Evolutionary conservation across 2,888 invertebrate species (phyloP), one percentile per base, ranked within the genome.

Genomic region (Leucophora obtusa): DNA sequence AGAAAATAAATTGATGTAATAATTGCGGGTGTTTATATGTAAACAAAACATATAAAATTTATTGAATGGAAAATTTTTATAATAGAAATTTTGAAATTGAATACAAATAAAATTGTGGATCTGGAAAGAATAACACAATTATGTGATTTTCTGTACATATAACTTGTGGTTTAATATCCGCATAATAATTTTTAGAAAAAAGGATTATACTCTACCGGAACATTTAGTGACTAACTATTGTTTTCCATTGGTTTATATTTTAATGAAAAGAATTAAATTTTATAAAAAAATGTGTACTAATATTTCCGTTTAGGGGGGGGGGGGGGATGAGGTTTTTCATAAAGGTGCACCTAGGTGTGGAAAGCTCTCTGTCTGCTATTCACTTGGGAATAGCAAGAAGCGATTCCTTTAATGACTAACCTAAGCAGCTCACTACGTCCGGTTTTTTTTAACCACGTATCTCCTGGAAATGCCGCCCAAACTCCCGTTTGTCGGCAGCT

Each of bases 1-100:
- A 59, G 43, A 73, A 38, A 68, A 60, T 51, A 69, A 69, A 51
- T 77, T 60, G 47, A 72, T 60, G 53, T 54, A 71, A 71, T 14
- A 38, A 47, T 47, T 47, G 43, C n/a, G 43, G 43, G 43, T 47
- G 43, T n/a, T 47, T 47, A n/a, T 47, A n/a, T n/a, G n/a, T n/a
- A 47, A n/a, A 47, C 2, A n/a, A 47, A n/a, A 47, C n/a, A 47
- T 6, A 9, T 10, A 7, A 38, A 10, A 11, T 10, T 14, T 11
- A 10, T 4, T 38, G 14, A 10, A 38, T 11, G 11, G 14, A 38
- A 38, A 38, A 38, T 38, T 11, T 38, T 38, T 38, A 38, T 38
- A 38, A 38, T 38, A 14, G 38, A 38, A 38, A 11, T 3, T 38
- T 11, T 38, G 11, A 11, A 38, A 38, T 38, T 14, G 14, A 38